phyloP scores from a whole-genome alignment of 2,113 vertebrate species.

The Hemiscyllium ocellatum region DNA sequence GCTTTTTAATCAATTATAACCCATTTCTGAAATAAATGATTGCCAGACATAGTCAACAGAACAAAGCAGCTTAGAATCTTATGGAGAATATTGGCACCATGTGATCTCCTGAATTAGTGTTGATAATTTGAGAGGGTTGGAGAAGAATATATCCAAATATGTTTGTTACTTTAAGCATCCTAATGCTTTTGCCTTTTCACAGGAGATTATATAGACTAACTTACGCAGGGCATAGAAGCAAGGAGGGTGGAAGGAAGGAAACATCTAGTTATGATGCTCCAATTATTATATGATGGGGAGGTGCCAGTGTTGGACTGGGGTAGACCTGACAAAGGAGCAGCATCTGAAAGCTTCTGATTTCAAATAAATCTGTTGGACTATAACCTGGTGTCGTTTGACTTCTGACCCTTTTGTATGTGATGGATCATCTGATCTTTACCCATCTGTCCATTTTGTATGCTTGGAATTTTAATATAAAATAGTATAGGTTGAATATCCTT shows the following conservation, averaged over 20 bases:
- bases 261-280: not conserved
- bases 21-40: not conserved
- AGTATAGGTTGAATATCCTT: not conserved
- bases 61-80: not conserved
- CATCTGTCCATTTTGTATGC: not conserved
- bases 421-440: not conserved
- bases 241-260: not conserved
- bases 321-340: too few relatives aligned
- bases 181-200: not conserved
- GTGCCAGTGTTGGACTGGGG: too few relatives aligned
- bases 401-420: not conserved
- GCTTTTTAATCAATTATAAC: not conserved
- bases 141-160: not conserved
- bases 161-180: not conserved
- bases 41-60: not conserved
- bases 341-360: too few relatives aligned
- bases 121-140: not conserved
- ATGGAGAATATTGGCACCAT: too few relatives aligned
- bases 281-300: not conserved
- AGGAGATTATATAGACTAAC: not conserved
- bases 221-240: not conserved
- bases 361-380: too few relatives aligned
- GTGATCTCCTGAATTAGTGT: not conserved
- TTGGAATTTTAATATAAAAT: not conserved
- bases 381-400: too few relatives aligned